phyloP scores from a whole-genome alignment of 2,888 invertebrate species.

The Nomada lathburiana region DNA sequence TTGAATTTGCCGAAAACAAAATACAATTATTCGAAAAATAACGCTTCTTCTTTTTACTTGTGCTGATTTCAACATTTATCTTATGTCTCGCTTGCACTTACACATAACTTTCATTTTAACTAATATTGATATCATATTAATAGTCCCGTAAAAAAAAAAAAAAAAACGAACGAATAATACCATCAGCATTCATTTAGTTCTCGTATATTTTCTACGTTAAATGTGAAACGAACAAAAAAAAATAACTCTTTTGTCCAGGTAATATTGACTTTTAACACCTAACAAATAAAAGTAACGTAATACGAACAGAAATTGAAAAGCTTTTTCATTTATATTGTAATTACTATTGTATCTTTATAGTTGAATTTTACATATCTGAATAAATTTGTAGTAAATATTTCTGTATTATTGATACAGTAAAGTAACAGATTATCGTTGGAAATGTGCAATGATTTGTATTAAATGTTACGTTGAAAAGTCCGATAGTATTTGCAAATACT shows the following conservation, averaged over 20 bases:
- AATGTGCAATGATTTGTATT: not conserved
- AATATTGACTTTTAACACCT: slow-evolving; percentile 48
- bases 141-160: slow-evolving; percentile 41
- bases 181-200: slow-evolving; percentile 38
- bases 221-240: slow-evolving; percentile 37
- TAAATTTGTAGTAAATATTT: slow-evolving; percentile 6
- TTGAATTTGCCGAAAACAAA: not conserved
- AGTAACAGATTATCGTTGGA: slow-evolving; percentile 21
- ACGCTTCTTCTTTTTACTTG: slow-evolving; percentile 39
- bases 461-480: no score
- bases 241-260: slow-evolving; percentile 42
- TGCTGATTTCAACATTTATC: slow-evolving; percentile 57
- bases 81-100: slow-evolving; percentile 55
- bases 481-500: no score
- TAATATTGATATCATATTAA: slow-evolving; percentile 58
- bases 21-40: slow-evolving; percentile 35
- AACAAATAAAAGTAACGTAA: slow-evolving; percentile 23
- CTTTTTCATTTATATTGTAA: not conserved
- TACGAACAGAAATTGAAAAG: slow-evolving; percentile 18
- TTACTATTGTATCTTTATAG: slow-evolving; percentile 1
- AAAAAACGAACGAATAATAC: slow-evolving; percentile 5
- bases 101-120: slow-evolving; percentile 49
- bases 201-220: slow-evolving; percentile 37
- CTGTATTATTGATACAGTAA: slow-evolving; percentile 47
- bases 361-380: slow-evolving; percentile 2